Base-by-base conservation (phyloP, 2,888 invertebrate species). In the Anoplius nigerrimus region DNA sequence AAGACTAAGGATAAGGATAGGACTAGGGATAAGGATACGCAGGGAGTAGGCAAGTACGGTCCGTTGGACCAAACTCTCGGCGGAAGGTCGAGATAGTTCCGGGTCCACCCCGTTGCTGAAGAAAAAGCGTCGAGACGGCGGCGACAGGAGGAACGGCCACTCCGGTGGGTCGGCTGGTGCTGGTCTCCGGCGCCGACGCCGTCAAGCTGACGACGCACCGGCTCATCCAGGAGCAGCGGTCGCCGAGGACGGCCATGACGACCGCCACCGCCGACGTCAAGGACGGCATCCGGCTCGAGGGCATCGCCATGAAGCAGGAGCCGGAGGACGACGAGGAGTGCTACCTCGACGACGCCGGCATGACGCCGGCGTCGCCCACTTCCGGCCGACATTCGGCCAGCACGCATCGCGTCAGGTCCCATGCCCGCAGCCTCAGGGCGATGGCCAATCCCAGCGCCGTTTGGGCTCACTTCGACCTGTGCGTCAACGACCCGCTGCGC, bases 401-500 rank as follows among this genome's bases (percentile, higher is more conserved):
- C 24, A 60, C 68, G 65, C 82, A 65, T n/a, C 76, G 88, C 20
- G 88, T 88, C 16, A 80, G 88, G 42, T 88, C 88, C 13, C 88
- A 89, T 62, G 80, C 88, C 18, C 79, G 88, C 1, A 89, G 88
- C 63, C 74, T 88, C 0, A 78, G 88, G 18, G 88, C 88, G 2
- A 89, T 88, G 88, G 88, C 88, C 2, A 89, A 89, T 66, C 88
- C 88, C 0, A 88, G 88, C 76, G 88, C 88, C 0, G 88, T 89
- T 34, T 89, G 88, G 88, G 88, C 88, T 2, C 88, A 88, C 66
- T 89, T 89, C 61, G 88, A 89, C 72, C 76, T 89, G 2, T 89
- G 88, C 76, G 71, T 78, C 6, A 88, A 88, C 74, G 88, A 89
- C 64, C 87, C 88, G 8, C 69, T 89, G 51, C 79, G 88, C 34